A percentile compares a stretch with the other conserved stretches of the same genome.
Evolutionary conservation across 2,888 invertebrate genomes (phyloP).

Genomic region (Himalopsyche kuldschensis): DNA sequence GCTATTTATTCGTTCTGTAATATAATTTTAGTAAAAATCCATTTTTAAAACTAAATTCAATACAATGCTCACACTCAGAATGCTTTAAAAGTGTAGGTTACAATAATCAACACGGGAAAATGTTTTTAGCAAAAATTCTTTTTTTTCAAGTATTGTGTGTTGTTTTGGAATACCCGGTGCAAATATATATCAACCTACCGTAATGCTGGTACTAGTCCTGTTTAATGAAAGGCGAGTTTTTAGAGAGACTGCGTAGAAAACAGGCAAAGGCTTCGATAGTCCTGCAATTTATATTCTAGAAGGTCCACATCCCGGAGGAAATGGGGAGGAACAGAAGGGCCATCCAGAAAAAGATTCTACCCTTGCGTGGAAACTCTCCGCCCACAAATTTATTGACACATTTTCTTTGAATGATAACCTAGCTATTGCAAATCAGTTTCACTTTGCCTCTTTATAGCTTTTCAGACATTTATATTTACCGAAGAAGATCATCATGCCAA

Average conservation of each 20-base stretch:
- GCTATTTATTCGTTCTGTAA: too few species aligned
- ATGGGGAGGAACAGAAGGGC: neutral
- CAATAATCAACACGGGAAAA: too few species aligned
- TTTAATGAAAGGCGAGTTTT: neutral
- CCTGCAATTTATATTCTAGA: conserved; percentile 5
- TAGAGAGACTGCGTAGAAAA: neutral
- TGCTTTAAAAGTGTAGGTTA: too few species aligned
- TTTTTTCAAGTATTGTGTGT: too few species aligned
- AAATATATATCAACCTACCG: neutral
- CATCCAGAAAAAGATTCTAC: neutral
- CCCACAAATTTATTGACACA: neutral
- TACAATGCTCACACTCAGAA: too few species aligned
- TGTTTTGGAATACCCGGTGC: neutral
- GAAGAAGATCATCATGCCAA: too few species aligned
- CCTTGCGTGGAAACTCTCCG: neutral
- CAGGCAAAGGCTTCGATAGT: neutral
- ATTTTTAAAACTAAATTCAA: too few species aligned
- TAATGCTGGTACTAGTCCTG: neutral
- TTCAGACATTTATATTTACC: neutral
- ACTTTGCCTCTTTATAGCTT: neutral
- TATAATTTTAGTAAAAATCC: too few species aligned
- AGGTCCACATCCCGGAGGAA: neutral
- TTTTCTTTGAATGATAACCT: neutral
- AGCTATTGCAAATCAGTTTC: neutral
- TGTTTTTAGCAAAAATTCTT: too few species aligned